Base-by-base conservation (phyloP, 2,888 invertebrate genomes). In the Harpalus rubripes region DNA sequence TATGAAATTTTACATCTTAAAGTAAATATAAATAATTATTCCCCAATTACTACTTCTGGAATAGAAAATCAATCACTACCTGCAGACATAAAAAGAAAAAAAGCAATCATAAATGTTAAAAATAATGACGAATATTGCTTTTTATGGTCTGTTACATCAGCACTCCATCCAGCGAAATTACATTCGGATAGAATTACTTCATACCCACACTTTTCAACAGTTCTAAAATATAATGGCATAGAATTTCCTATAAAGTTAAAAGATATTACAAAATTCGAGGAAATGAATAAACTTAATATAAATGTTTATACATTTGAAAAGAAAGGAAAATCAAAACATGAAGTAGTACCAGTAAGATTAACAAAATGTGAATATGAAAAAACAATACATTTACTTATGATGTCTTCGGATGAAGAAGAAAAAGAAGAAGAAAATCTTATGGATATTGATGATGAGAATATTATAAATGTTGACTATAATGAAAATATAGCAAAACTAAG, bases 121-220 rank as follows among this genome's bases (percentile, higher is more conserved):
- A 88, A 88, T 82, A 79, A 86, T 52, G 86, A 88, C 76, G 44
- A 86, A 8, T 86, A 80, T 72, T 87, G 87, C 65, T 88, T 88
- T 82, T 44, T 86, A 5, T 88, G 86, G 87, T 59, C 84, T 63
- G 74, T 84, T 22, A 41, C 52, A 18, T 78, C 87, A 7, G 85
- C 87, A 12, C 79, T 87, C 22, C 44, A 85, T 84, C 87, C 87
- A 12, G 44, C 58, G 1, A 26, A 26, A 8, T 1, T 22, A 12
- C 7, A 86, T 83, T 10, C 68, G n/a, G 22, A 85, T 26, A 22
- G 82, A 65, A 82, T 63, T 12, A 16, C 44, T 16, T 85, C 83
- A 18, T 87, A 87, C 86, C 84, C 85, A 59, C 83, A 86, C 72
- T 87, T 82, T 58, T 84, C 78, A 18, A 32, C 76, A 12, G 74